Percentiles rank a stretch among this genome's conserved stretches.
Conservation (phyloP, 1,140 invertebrate genomes). For the Pseudachorutes palmiensis region DNA sequence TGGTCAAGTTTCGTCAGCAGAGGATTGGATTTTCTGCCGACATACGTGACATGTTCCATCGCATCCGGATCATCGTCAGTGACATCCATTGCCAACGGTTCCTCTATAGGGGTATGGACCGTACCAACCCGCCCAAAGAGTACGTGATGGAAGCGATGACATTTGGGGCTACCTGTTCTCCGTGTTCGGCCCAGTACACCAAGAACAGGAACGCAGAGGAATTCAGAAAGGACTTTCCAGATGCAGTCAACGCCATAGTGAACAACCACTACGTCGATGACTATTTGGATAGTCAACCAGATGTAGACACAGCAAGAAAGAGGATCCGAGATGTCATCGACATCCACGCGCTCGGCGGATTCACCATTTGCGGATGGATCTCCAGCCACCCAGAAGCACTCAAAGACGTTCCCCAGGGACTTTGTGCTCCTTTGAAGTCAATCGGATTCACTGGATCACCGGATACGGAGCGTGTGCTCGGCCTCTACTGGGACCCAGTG, state of each 20-base stretch:
- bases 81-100: conserved; percentile 18
- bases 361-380: conserved; percentile 16
- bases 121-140: not conserved
- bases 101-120: conserved; percentile 16
- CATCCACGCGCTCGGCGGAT: conserved; percentile 6
- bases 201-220: conserved; percentile 16
- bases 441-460: not conserved
- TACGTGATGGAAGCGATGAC: conserved; percentile 14
- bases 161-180: conserved; percentile 28
- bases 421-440: not conserved
- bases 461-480: conserved; percentile 10
- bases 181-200: conserved; percentile 6
- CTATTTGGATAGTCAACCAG: conserved; percentile 15
- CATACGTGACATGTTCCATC: conserved; percentile 22
- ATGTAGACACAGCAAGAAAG: conserved; percentile 19
- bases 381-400: not conserved
- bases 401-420: not conserved
- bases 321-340: not conserved
- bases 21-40: conserved; percentile 15
- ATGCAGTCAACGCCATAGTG: conserved; percentile 7
- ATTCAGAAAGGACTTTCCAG: conserved; percentile 6
- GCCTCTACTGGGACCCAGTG: conserved; percentile 20
- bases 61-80: not conserved
- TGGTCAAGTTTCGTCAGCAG: conserved; percentile 14
- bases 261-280: conserved; percentile 25